Base-by-base conservation (phyloP, 1,140 invertebrate genomes). In the Aleiodes sp. region DNA sequence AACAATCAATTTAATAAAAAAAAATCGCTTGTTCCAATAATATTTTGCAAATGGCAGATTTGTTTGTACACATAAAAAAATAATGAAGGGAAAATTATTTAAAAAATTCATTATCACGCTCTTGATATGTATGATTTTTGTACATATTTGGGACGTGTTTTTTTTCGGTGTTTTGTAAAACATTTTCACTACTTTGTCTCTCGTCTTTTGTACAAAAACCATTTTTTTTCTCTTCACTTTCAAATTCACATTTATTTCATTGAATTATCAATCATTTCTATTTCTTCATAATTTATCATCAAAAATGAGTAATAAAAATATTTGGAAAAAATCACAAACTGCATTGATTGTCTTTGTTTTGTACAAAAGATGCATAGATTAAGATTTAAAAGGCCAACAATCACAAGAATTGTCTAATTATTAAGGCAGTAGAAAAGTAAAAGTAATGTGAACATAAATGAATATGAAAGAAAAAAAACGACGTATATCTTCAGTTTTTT, bases 281-380 rank as follows among this genome's bases (percentile, higher is more conserved):
- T n/a, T 16, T 16, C 39, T 43, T 43, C n/a, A 43, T 52, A 52
- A 52, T 52, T 52, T 52, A 52, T 52, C 46, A 16, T 16, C 2
- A 4, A 4, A 2, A 16, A 16, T 16, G 7, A 43, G 19, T 2
- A 41, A 14, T 14, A 4, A 19, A 46, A 52, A 52, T 73, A 73
- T 76, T 78, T 78, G 73, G 73, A 73, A 67, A 75, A 75, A 70
- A 63, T 59, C 65, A 70, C 75, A 74, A 70, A 65, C 41, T 68
- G 70, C 65, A 29, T 73, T 75, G 60, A 75, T 70, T 31, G 69
- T 65, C 65, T 39, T 67, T 71, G 75, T 57, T 72, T 73, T 75
- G 71, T 75, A 70, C 73, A 75, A 71, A 74, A 59, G 72, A 72
- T 63, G 66, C 69, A 70, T 63, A 70, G 69, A 70, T 62, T 57